Evolutionary conservation across 1,140 invertebrate genomes (phyloP), one percentile per base, ranked within the genome.

Genomic region (Ladona fulva): DNA sequence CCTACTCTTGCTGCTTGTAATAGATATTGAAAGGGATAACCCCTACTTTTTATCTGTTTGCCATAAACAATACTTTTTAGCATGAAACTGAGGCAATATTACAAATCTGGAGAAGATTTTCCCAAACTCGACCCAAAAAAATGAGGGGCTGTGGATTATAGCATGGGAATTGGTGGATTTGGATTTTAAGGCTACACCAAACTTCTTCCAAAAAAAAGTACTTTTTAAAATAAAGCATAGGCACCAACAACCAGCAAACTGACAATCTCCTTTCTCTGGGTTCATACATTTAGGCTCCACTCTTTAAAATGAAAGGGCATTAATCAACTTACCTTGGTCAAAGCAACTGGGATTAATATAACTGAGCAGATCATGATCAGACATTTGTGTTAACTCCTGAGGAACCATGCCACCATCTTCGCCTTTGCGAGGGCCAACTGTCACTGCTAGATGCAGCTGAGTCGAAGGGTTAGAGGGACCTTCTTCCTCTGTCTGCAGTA

Each of bases 261-360:
- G n/a, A n/a, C n/a, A n/a, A n/a, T n/a, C n/a, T n/a, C n/a, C n/a
- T n/a, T n/a, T n/a, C n/a, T n/a, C n/a, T n/a, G n/a, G n/a, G n/a
- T 52, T 11, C 44, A 11, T 19, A 52, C 44, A 52, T 52, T 52
- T 52, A 19, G 19, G 19, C 10, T 11, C 44, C 52, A 75, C 5
- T 8, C 12, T 75, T 25, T 7, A 24, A 14, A 75, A 75, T 14
- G 1, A 75, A 16, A 66, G 12, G 14, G n/a, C 14, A 6, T 5
- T 66, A 66, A n/a, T n/a, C n/a, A n/a, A 24, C 78, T 75, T 42
- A 91, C 90, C 89, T 88, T 91, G 91, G 86, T 94, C 93, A 82
- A 95, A 95, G 84, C 92, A 93, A 85, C 90, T 93, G 19, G 93
- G 92, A 87, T 95, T 94, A 76, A 95, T 95, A 83, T 94, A 93